Evolutionary conservation across 2,797 vertebrate genomes (phyloP).

Genomic region (Danio kyathit): DNA sequence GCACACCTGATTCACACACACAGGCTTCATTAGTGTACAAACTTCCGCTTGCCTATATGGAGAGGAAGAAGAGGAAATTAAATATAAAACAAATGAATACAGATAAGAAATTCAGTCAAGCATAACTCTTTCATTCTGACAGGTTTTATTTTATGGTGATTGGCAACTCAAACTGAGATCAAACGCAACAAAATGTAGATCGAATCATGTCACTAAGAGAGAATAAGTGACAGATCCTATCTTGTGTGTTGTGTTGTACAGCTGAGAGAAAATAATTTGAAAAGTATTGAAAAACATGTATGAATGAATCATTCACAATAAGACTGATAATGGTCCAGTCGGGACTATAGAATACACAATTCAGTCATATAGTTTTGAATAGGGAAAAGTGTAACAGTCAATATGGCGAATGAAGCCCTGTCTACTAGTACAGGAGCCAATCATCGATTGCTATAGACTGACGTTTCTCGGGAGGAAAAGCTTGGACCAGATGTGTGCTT

Average conservation of each 20-base stretch:
- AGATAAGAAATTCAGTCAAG: neutral
- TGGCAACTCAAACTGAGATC: neutral
- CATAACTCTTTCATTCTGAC: neutral
- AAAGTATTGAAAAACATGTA: neutral
- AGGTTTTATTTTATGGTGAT: conserved; percentile 13
- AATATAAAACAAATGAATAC: conserved; percentile 5
- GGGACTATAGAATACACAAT: no score
- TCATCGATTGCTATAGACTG: no score
- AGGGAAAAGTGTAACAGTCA: no score
- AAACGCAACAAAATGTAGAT: neutral
- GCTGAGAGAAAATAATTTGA: no score
- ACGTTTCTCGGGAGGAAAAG: no score
- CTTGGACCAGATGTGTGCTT: no score
- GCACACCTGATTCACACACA: conserved; percentile 8
- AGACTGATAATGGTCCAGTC: no score
- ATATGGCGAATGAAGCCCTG: no score
- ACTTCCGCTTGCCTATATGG: neutral
- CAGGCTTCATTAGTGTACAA: conserved; percentile 14
- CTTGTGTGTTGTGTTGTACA: neutral
- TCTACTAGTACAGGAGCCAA: no score
- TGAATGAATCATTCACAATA: no score
- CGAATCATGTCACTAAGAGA: neutral
- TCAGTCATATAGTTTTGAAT: no score
- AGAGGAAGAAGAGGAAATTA: conserved; percentile 15
- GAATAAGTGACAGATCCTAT: neutral